Evolutionary conservation across 1,140 invertebrate species (phyloP).

Genomic region (Eumaeus atala): DNA sequence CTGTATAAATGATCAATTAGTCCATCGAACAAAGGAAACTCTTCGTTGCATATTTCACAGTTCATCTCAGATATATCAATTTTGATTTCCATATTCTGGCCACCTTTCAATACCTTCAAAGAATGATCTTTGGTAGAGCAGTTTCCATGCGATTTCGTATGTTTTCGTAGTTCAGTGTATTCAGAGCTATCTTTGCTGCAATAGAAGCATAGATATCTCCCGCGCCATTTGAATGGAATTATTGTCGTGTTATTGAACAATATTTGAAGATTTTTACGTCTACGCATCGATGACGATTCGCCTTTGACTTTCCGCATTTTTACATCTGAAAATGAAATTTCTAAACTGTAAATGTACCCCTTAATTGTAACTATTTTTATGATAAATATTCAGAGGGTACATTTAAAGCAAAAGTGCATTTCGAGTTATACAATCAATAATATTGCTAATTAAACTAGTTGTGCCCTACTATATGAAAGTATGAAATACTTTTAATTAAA

Average conservation of each 20-base stretch:
- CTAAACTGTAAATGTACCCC: slow-evolving; percentile 66
- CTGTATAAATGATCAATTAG: slow-evolving; percentile 43
- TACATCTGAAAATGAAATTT: slow-evolving; percentile 52
- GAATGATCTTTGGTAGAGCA: slow-evolving; percentile 55
- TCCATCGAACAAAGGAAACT: slow-evolving; percentile 36
- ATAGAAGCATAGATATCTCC: slow-evolving; percentile 60
- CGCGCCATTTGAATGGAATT: slow-evolving; percentile 66
- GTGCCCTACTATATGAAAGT: too few species aligned
- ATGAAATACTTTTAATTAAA: too few species aligned
- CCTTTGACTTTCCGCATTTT: slow-evolving; percentile 48
- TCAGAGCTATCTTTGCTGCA: slow-evolving; percentile 54
- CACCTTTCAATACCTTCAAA: slow-evolving; percentile 53
- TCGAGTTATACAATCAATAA: not conserved
- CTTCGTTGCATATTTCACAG: slow-evolving; percentile 50
- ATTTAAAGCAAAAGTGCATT: slow-evolving; percentile 49
- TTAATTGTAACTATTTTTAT: slow-evolving; percentile 22
- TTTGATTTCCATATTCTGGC: slow-evolving; percentile 64
- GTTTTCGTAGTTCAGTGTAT: slow-evolving; percentile 45
- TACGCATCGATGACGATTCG: slow-evolving; percentile 54
- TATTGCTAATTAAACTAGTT: too few species aligned
- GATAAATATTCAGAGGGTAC: slow-evolving; percentile 41
- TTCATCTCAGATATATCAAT: slow-evolving; percentile 49
- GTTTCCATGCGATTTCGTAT: slow-evolving; percentile 52
- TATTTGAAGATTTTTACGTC: slow-evolving; percentile 52
- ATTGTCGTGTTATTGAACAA: slow-evolving; percentile 61